A percentile compares a stretch with the other conserved stretches of the same genome.
Evolutionary conservation across 2,888 invertebrate species (phyloP).

Genomic region (Rotaria socialis): DNA sequence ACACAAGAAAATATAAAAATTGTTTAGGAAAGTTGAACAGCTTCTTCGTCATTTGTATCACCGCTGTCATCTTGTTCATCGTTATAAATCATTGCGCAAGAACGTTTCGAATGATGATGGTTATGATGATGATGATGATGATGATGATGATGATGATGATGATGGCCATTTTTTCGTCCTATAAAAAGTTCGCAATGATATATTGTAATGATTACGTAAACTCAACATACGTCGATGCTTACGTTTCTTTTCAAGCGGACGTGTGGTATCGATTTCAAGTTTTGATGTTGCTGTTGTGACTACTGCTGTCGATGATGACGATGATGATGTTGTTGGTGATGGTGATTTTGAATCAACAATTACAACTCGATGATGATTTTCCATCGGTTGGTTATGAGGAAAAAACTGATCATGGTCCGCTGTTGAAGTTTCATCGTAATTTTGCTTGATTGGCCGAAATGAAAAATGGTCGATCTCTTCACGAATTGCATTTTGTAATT

Average conservation of each 20-base stretch:
- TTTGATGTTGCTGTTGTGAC: not conserved
- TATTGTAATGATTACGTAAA: too few relatives aligned
- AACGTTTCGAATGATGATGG: conserved; percentile 8
- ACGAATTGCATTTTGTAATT: not conserved
- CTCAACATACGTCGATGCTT: not conserved
- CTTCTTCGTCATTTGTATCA: not conserved
- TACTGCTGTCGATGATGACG: not conserved
- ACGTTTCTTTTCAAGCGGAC: not conserved
- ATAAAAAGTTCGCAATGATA: not conserved
- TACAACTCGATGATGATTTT: not conserved
- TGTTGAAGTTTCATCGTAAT: not conserved
- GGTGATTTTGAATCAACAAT: not conserved
- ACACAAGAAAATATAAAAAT: not conserved
- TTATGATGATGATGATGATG: not conserved
- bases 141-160: not conserved
- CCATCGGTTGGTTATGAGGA: not conserved
- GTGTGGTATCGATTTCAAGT: conserved; percentile 26
- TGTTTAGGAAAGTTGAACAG: not conserved
- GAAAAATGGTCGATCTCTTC: not conserved
- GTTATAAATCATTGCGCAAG: not conserved
- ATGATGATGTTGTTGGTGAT: not conserved
- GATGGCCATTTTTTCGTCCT: not conserved
- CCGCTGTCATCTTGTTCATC: not conserved
- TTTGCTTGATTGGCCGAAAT: not conserved
- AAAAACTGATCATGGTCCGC: not conserved